Base-by-base conservation (phyloP, 1,140 invertebrate species). In the Cydia splendana region DNA sequence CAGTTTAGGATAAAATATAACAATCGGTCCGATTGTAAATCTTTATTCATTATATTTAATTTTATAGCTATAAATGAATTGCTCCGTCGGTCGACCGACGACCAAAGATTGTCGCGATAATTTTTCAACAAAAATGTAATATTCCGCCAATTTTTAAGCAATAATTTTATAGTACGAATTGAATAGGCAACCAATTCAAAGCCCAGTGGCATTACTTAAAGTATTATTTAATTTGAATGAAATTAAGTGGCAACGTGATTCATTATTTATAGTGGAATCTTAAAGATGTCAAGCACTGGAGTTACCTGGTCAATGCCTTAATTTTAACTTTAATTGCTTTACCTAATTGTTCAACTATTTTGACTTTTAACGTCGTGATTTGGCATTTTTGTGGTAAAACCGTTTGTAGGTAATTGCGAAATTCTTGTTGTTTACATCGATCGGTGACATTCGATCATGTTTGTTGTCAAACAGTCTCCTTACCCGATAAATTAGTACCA, bases 161-260 rank as follows among this genome's bases (percentile, higher is more conserved):
- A 62, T 62, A 62, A 62, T 62, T 24, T n/a, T 62, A 62, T 24
- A 62, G 18, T 24, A 24, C 20, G 6, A 10, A 62, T 20, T 10
- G 10, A 24, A 62, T 62, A 62, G 57, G 57, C 57, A 24, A 62
- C 57, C 57, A 4, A 24, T n/a, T 20, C 53, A 6, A 48, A 62
- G 57, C 57, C 57, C 18, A 62, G 57, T 62, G 57, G 57, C 57
- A 24, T 62, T 62, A 62, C 57, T 20, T 62, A 62, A 62, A 62
- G 57, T 62, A 62, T 62, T 62, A 62, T 62, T 57, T 62, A 24
- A 62, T 24, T 20, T 24, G 57, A 62, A 62, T 62, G 20, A 24
- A 62, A 62, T 62, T 5, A 62, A 62, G 9, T 62, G 18, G 53
- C 53, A 57, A 62, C 7, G 57, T 62, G 57, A 62, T 24, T 57